Evolutionary conservation across 2,797 vertebrate species (phyloP), one percentile per base, ranked within the genome.

Genomic region (Syngnathus rostellatus): DNA sequence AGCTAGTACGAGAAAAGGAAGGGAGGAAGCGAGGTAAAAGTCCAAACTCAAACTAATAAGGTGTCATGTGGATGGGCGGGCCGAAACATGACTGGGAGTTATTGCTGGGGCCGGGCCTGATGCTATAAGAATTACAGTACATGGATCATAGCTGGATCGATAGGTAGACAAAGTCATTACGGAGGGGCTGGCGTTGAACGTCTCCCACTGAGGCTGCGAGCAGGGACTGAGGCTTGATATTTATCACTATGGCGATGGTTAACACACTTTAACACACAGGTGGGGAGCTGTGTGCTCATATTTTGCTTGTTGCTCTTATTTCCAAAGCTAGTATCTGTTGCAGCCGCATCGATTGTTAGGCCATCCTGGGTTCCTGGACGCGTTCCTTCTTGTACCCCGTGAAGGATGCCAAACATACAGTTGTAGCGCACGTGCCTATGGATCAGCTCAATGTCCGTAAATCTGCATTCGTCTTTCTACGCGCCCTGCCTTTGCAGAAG

Each of bases 41-140:
- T 79, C 77, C 75, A 77, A 81, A 83, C 84, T 81, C 78, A 65
- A 70, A 74, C 45, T 86, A 87, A 90, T 89, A 89, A 90, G 87
- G 83, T 90, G 88, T 90, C 89, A 88, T 84, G 82, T 82, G 84
- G 83, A 88, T 76, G 71, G 79, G 78, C 81, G 85, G 80, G 76
- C 84, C 85, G 71, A 87, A 88, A 89, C 88, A 89, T 89, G 85
- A 86, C 87, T 86, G 73, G 83, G 86, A 89, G 88, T 90, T 90
- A 90, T 90, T 84, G 86, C 80, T 8, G 64, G 70, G 77, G 78
- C 85, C 8, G 66, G 54, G 79, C 81, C 83, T 87, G 89, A 90
- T 89, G 88, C 87, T 89, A 88, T 85, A 89, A 89, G 88, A 89
- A 90, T 90, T 90, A 89, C 89, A 89, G 86, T 87, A 89, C 88